Evolutionary conservation across 2,113 vertebrate species (phyloP).

Genomic region (Silurus glanis): DNA sequence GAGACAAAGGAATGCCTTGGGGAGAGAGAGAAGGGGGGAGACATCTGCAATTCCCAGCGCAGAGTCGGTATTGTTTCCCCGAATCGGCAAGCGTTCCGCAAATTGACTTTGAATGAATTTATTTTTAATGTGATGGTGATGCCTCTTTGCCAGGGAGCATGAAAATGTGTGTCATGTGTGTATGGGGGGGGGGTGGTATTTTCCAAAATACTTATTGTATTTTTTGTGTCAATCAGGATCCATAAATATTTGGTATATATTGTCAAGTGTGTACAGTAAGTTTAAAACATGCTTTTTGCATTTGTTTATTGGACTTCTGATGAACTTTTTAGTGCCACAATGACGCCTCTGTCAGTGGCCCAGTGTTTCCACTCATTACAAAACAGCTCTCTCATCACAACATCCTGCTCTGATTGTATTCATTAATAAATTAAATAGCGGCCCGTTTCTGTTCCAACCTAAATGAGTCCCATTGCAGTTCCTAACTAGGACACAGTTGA

Average conservation of each 20-base stretch:
- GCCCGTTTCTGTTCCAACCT: conserved; percentile 71
- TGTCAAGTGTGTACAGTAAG: not conserved
- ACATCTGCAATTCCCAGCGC: conserved; percentile 75
- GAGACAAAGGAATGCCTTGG: conserved; percentile 77
- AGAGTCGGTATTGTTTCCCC: conserved; percentile 73
- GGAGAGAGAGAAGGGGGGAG: conserved; percentile 63
- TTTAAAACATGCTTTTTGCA: not conserved
- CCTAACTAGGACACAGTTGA: conserved; percentile 73
- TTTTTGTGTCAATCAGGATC: conserved; percentile 17
- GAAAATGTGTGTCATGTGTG: conserved; percentile 37
- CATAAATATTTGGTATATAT: not conserved
- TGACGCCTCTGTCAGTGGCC: conserved; percentile 48
- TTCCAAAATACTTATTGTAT: not conserved
- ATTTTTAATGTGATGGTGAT: conserved; percentile 77
- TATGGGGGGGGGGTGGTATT: conserved; percentile 1
- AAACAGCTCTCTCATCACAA: conserved; percentile 66
- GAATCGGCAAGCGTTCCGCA: conserved; percentile 75
- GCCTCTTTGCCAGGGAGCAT: conserved; percentile 60
- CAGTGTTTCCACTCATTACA: conserved; percentile 55
- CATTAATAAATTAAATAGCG: conserved; percentile 78
- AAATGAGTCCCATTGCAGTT: conserved; percentile 77
- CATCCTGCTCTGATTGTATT: conserved; percentile 68
- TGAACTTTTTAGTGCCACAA: conserved; percentile 6
- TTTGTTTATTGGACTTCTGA: not conserved
- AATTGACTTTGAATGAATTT: conserved; percentile 80